Evolutionary conservation across 2,113 vertebrate species (phyloP), one percentile per base, ranked within the genome.

Genomic region (Sinocyclocheilus grahami): DNA sequence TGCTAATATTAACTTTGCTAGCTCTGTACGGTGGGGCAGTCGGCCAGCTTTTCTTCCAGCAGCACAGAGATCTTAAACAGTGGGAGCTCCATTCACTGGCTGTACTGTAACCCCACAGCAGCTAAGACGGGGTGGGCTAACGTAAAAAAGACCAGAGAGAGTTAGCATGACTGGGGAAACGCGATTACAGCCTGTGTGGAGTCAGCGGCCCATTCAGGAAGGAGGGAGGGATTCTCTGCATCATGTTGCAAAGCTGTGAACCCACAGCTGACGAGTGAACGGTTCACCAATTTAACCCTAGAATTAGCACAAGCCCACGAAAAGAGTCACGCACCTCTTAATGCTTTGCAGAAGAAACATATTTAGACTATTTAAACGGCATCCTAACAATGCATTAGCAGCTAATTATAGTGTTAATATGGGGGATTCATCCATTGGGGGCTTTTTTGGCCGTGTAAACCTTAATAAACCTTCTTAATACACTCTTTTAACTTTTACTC

Each of bases 21-120:
- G 69, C 10, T 42, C n/a, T 30, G 79, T 67, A 3, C 27, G 22
- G 60, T 12, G n/a, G n/a, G n/a, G n/a, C n/a, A n/a, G n/a, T n/a
- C n/a, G n/a, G n/a, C n/a, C n/a, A n/a, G n/a, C n/a, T n/a, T n/a
- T n/a, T n/a, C 58, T 62, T 62, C 58, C 58, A 62, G 67, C 18
- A 39, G 39, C 24, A 62, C 58, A 58, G n/a, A 27, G 24, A 63
- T 85, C 37, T 76, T 13, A n/a, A 89, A 71, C 78, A 79, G 55
- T 33, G 20, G 83, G 80, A 75, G 76, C 30, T 63, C 46, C 48
- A 65, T 27, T 82, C 71, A 75, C 16, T 80, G 55, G 33, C 39
- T 84, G 76, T 12, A n/a, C 60, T 51, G 13, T 60, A 55, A 81
- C 8, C 14, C 16, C n/a, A n/a, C 0, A 20, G 3, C 13, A 27